Conservation (phyloP, 2,113 vertebrate species). For the Siniperca knerii region DNA sequence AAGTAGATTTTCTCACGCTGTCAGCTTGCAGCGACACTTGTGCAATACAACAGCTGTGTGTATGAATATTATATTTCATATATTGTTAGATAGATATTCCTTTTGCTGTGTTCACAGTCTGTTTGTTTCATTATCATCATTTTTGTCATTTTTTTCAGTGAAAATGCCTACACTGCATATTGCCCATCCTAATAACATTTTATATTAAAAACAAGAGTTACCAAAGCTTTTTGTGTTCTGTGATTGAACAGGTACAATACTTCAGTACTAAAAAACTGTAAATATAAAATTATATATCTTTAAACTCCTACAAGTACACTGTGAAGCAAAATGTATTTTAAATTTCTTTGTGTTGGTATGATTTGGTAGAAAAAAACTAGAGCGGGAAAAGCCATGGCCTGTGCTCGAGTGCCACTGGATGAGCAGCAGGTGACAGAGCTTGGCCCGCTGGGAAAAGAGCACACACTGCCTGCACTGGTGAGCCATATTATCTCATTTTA, state of each 20-base stretch:
- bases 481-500: slow-evolving; percentile 56
- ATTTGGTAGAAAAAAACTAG: not conserved
- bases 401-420: slow-evolving; percentile 89
- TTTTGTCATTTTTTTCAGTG: not conserved
- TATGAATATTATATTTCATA: not conserved
- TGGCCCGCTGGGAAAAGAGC: slow-evolving; percentile 85
- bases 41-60: no score
- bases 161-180: not conserved
- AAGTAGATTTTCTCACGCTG: no score
- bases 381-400: slow-evolving; percentile 75
- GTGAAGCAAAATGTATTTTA: not conserved
- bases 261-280: not conserved
- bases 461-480: slow-evolving; percentile 91
- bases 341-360: not conserved
- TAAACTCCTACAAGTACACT: not conserved
- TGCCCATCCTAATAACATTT: not conserved
- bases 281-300: not conserved
- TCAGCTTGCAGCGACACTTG: no score
- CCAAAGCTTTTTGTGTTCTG: not conserved
- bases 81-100: not conserved
- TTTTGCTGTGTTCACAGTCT: not conserved
- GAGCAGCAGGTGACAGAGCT: slow-evolving; percentile 89
- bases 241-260: not conserved
- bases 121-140: not conserved
- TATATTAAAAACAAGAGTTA: not conserved